Evolutionary conservation across 2,797 vertebrate genomes (phyloP).

Genomic region (Mus spretus): DNA sequence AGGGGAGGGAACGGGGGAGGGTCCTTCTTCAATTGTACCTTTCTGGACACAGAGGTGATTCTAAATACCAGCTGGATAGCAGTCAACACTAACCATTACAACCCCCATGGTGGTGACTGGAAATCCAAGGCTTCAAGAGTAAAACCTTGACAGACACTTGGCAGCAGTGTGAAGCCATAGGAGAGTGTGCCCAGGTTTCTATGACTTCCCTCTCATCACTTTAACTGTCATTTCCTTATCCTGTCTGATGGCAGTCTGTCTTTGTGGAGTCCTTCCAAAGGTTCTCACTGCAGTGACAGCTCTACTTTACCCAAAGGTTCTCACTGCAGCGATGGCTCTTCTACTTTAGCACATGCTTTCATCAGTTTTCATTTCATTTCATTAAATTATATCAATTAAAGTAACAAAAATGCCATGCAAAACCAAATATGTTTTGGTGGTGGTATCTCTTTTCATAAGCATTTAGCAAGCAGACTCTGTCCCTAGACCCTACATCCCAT

Average conservation of each 20-base stretch:
- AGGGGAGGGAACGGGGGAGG: too few relatives aligned
- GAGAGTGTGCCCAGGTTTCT: conserved; percentile 50
- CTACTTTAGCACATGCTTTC: conserved; percentile 53
- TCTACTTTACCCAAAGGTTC: conserved; percentile 61
- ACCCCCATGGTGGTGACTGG: not conserved
- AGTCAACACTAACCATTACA: not conserved
- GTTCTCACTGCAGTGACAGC: conserved; percentile 42
- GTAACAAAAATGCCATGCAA: conserved; percentile 22
- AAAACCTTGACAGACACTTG: conserved; percentile 41
- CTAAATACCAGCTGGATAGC: not conserved
- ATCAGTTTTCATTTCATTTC: conserved; percentile 71
- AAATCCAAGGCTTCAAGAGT: not conserved
- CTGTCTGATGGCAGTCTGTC: conserved; percentile 62
- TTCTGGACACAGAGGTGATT: not conserved
- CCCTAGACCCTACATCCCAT: rapidly evolving
- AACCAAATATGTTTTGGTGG: conserved; percentile 23
- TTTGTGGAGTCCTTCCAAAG: conserved; percentile 73
- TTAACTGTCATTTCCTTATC: conserved; percentile 62
- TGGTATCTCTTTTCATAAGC: not conserved
- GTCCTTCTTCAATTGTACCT: not conserved
- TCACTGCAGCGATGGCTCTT: conserved; percentile 36
- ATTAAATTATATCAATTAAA: conserved; percentile 70
- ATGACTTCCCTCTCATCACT: conserved; percentile 53
- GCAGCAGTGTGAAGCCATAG: conserved; percentile 42
- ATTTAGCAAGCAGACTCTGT: not conserved